Evolutionary conservation across 2,113 vertebrate species (phyloP).

Genomic region (Lycocorax pyrrhopterus): DNA sequence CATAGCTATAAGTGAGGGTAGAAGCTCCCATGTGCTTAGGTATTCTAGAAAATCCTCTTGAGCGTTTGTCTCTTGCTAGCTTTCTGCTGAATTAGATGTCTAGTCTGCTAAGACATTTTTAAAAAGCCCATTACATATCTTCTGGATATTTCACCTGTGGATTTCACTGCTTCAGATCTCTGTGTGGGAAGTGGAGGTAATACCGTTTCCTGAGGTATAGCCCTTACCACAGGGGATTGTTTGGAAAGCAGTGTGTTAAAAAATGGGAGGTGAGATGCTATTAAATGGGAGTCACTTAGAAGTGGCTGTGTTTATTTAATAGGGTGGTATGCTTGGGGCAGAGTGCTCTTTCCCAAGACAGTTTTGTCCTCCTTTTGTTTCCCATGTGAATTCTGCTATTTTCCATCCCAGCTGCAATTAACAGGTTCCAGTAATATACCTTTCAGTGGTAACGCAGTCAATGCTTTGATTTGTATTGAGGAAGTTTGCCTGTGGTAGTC

Average conservation of each 20-base stretch:
- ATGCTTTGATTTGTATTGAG: not conserved
- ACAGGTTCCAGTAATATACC: not conserved
- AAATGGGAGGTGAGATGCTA: not conserved
- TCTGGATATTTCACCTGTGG: not conserved
- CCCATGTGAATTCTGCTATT: not conserved
- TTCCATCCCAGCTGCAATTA: not conserved
- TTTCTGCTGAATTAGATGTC: not conserved
- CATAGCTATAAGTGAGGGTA: not conserved
- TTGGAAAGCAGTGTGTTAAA: not conserved
- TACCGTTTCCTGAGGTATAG: not conserved
- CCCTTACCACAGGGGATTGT: not conserved
- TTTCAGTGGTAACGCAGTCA: not conserved
- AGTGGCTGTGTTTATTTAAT: not conserved
- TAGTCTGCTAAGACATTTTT: not conserved
- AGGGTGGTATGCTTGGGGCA: not conserved
- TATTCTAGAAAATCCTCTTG: not conserved
- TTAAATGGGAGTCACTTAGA: not conserved
- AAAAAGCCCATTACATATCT: not conserved
- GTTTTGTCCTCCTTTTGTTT: not conserved
- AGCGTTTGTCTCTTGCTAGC: not conserved
- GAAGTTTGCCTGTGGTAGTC: not conserved
- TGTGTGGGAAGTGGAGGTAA: not conserved
- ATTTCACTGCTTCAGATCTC: not conserved
- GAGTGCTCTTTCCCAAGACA: not conserved
- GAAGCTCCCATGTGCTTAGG: not conserved